A percentile compares a stretch with the other conserved stretches of the same genome.
Conservation (phyloP, 2,113 vertebrate genomes). For the Sander lucioperca region DNA sequence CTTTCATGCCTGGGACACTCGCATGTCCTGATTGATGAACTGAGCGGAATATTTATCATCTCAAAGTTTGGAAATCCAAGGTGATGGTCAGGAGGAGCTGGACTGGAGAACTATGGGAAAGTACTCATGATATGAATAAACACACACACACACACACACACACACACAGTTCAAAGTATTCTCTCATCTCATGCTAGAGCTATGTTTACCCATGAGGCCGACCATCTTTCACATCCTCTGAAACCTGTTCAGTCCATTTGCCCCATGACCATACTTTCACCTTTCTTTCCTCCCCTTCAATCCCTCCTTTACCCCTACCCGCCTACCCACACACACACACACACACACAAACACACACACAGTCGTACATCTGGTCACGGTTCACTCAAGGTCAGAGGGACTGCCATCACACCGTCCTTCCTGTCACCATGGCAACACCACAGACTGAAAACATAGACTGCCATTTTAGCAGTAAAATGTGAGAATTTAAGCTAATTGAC, state of each 20-base stretch:
- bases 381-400: conserved; percentile 15
- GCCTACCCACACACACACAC: not conserved
- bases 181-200: conserved; percentile 43
- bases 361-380: too few relatives aligned
- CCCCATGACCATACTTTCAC: conserved; percentile 54
- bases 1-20: conserved; percentile 7
- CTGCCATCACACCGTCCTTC: not conserved
- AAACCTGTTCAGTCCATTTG: conserved; percentile 49
- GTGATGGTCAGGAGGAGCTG: not conserved
- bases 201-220: conserved; percentile 68
- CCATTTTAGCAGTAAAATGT: conserved; percentile 33
- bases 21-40: conserved; percentile 21
- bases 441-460: conserved; percentile 27
- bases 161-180: not conserved
- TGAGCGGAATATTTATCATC: conserved; percentile 12
- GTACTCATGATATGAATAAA: not conserved
- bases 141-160: conserved; percentile 4
- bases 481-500: not conserved
- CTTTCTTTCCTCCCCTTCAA: conserved; percentile 16
- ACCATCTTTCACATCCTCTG: conserved; percentile 54
- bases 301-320: not conserved
- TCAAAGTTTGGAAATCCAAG: conserved; percentile 12
- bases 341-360: conserved; percentile 10
- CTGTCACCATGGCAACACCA: conserved; percentile 52
- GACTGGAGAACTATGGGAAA: not conserved